Base-by-base conservation (phyloP, 2,888 invertebrate species). In the Eulithis testata region DNA sequence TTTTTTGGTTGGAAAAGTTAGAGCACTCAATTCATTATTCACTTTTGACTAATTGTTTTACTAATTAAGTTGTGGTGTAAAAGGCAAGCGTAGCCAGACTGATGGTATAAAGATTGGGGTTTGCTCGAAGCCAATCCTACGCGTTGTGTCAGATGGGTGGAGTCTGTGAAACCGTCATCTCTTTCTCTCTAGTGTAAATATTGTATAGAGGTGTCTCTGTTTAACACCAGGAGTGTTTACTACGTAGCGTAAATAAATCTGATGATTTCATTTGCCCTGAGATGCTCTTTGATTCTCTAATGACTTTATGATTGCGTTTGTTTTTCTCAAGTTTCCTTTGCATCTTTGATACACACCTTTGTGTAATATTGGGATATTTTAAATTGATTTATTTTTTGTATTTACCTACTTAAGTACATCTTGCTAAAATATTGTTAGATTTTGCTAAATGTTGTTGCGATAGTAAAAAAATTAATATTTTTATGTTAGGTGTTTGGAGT, bases 261-360 rank as follows among this genome's bases (percentile, higher is more conserved):
- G 80, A 84, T 91, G 90, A 91, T 87, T 90, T 90, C 90, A 91
- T 89, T 82, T 75, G 74, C 76, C 81, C 76, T 76, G 81, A 81
- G 83, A 82, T 83, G 80, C 77, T 80, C 83, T 83, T 82, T 80
- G 75, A 77, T 78, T 80, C 78, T 63, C 75, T 86, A 86, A 87
- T 85, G 82, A 83, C 79, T 82, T 83, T 82, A 80, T 86, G 78
- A 84, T 79, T 79, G 72, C 47, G 69, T 72, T 66, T 37, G 63
- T 60, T 47, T 61, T 60, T 68, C 68, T 69, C 66, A 60, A 54
- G 58, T 62, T 63, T 65, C 21, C n/a, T 65, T 40, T 31, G 68
- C 40, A 8, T 44, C 37, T 27, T 43, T 21, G 21, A 51, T 51
- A n/a, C 44, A 21, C 21, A 21, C 21, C 21, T 53, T 47, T 14